Evolutionary conservation across 1,140 invertebrate genomes (phyloP).

Genomic region (Homalodisca vitripennis): DNA sequence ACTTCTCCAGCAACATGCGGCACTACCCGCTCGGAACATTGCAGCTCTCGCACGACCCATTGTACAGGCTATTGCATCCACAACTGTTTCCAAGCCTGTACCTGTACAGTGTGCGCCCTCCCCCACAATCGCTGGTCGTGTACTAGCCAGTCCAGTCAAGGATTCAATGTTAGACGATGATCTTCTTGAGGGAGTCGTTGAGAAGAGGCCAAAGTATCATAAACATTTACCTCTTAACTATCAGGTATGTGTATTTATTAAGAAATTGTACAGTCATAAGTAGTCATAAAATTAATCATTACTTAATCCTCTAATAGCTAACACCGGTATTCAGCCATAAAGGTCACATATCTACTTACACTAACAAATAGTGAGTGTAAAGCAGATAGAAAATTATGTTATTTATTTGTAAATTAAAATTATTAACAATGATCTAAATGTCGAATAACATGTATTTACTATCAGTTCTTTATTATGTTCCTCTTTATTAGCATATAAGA

Average conservation of each 20-base stretch:
- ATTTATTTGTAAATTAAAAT: too few relatives aligned
- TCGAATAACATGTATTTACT: too few relatives aligned
- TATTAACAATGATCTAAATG: too few relatives aligned
- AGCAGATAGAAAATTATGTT: too few relatives aligned
- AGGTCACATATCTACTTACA: too few relatives aligned
- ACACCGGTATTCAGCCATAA: too few relatives aligned
- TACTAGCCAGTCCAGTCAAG: constrained; percentile 33
- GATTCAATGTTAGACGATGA: constrained; percentile 36
- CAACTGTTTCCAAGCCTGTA: background rate
- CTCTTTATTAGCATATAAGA: too few relatives aligned
- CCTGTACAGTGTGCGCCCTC: background rate
- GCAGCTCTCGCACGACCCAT: constrained; percentile 38
- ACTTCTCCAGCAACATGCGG: constrained; percentile 48
- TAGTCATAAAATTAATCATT: too few relatives aligned
- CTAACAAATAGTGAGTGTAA: too few relatives aligned
- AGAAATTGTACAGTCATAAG: too few relatives aligned
- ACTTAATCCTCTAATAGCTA: too few relatives aligned
- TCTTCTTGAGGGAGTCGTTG: constrained; percentile 37
- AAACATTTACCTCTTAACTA: constrained; percentile 38
- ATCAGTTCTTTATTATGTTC: too few relatives aligned
- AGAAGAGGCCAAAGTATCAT: constrained; percentile 37
- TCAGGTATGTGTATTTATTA: constrained; percentile 31
- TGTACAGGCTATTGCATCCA: background rate
- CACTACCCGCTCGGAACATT: constrained; percentile 37
- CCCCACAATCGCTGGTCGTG: background rate